Evolutionary conservation across 2,888 invertebrate species (phyloP), one percentile per base, ranked within the genome.

Genomic region (Hirtodrosophila duncani): DNA sequence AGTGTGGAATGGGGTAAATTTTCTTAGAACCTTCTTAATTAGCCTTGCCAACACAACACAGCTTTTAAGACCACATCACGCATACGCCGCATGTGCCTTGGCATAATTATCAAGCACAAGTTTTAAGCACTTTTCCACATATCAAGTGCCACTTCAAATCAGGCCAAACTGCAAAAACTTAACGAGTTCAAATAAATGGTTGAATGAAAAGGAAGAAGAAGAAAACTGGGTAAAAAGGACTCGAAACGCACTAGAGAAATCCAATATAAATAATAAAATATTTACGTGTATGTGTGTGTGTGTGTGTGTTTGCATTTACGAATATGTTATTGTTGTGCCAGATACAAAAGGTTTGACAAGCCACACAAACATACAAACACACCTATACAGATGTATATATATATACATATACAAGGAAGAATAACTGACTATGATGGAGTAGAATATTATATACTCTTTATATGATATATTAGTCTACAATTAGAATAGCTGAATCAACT

Each of bases 211-310:
- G 38, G 48, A 31, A 8, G 42, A 21, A 38, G 26, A 34, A 48
- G 31, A 46, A n/a, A n/a, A n/a, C n/a, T n/a, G n/a, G n/a, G n/a
- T n/a, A n/a, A n/a, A n/a, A n/a, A n/a, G n/a, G n/a, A n/a, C n/a
- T n/a, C n/a, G n/a, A 21, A 42, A 51, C 46, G 51, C 56, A 44
- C 50, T 52, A 42, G 17, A 63, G 44, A 72, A 71, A 74, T 65
- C 72, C 80, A 63, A 75, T 69, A 68, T 50, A 80, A 60, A 67
- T 75, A 77, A 77, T 79, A 48, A 72, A 77, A 77, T 80, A 77
- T 80, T 67, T 65, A 80, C 14, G 38, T 24, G 33, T 26, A 7
- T 42, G 26, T 34, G 36, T 21, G 36, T 43, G 48, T 50, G 26
- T 42, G 17, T 27, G 42, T 44, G 20, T 16, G 27, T 48, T 37